Percentiles rank a stretch among this genome's conserved stretches.
Evolutionary conservation across 2,888 invertebrate species (phyloP).

Genomic region (Thymelicus sylvestris): DNA sequence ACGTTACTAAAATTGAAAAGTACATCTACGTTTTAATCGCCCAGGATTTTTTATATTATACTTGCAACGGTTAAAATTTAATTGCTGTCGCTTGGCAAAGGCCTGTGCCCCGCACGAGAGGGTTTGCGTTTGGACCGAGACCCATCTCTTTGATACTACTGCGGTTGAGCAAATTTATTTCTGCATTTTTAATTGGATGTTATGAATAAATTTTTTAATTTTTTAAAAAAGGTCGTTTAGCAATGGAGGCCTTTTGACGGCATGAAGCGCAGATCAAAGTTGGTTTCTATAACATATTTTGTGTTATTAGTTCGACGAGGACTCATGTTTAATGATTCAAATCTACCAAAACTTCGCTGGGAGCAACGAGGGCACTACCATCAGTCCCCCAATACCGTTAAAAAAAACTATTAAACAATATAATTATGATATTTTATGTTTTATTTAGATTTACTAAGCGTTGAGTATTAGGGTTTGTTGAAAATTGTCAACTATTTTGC

Average conservation of each 20-base stretch:
- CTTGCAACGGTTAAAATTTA: slow-evolving; percentile 10
- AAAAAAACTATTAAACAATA: too few relatives aligned
- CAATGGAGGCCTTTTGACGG: background rate
- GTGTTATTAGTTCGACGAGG: too few relatives aligned
- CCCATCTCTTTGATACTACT: slow-evolving; percentile 16
- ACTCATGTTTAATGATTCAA: too few relatives aligned
- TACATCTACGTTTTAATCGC: background rate
- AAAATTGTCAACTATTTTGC: too few relatives aligned
- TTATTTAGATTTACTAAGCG: too few relatives aligned
- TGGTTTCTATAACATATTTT: background rate
- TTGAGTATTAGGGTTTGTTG: too few relatives aligned
- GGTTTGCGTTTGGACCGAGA: slow-evolving; percentile 7
- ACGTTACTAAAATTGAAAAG: background rate
- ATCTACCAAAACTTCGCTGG: too few relatives aligned
- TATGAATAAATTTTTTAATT: slow-evolving; percentile 12
- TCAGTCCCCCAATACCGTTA: too few relatives aligned
- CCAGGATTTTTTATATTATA: background rate
- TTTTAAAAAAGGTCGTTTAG: background rate
- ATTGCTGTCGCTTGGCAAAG: slow-evolving; percentile 16
- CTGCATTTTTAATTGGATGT: slow-evolving; percentile 15
- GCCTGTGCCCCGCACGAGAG: slow-evolving; percentile 3
- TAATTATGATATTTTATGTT: too few relatives aligned
- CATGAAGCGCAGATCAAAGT: background rate
- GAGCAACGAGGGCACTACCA: too few relatives aligned
- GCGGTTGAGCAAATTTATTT: slow-evolving; percentile 12